Evolutionary conservation across 2,888 invertebrate species (phyloP).

Genomic region (Sussaba pulchella): DNA sequence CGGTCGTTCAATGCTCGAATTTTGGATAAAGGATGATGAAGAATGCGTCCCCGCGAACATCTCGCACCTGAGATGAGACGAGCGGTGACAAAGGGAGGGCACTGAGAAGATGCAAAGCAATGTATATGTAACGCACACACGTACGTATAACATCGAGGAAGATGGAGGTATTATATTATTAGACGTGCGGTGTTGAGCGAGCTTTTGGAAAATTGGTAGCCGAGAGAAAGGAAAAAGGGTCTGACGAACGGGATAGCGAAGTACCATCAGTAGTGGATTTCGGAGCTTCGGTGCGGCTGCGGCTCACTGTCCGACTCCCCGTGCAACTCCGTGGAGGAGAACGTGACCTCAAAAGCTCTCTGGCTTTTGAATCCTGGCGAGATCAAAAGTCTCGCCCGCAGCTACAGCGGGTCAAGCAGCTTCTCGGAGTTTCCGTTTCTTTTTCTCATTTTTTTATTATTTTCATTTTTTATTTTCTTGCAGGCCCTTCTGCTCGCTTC

Average conservation of each 20-base stretch:
- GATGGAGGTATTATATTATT: slow-evolving; percentile 25
- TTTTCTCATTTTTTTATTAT: no score
- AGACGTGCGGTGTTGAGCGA: slow-evolving; percentile 45
- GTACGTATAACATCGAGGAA: not conserved
- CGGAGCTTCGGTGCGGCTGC: slow-evolving; percentile 54
- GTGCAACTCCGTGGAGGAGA: slow-evolving; percentile 43
- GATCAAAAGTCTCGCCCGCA: slow-evolving; percentile 75
- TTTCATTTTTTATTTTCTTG: no score
- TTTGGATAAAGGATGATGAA: not conserved
- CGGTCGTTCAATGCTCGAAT: not conserved
- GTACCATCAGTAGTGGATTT: slow-evolving; percentile 68
- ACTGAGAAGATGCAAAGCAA: slow-evolving; percentile 29
- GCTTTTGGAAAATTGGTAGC: slow-evolving; percentile 63
- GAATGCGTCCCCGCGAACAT: slow-evolving; percentile 8
- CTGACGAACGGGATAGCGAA: slow-evolving; percentile 27
- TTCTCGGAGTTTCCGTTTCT: slow-evolving; percentile 47
- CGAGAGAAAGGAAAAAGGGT: slow-evolving; percentile 47
- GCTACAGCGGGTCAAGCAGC: slow-evolving; percentile 67
- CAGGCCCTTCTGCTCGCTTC: slow-evolving; percentile 13
- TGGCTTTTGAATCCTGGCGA: slow-evolving; percentile 70
- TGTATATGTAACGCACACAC: not conserved
- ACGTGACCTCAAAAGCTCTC: slow-evolving; percentile 67
- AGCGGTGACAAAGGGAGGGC: slow-evolving; percentile 42
- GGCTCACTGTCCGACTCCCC: slow-evolving; percentile 36
- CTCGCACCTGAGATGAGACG: not conserved